phyloP scores from a whole-genome alignment of 2,888 invertebrate species.

The Biston stratarius region DNA sequence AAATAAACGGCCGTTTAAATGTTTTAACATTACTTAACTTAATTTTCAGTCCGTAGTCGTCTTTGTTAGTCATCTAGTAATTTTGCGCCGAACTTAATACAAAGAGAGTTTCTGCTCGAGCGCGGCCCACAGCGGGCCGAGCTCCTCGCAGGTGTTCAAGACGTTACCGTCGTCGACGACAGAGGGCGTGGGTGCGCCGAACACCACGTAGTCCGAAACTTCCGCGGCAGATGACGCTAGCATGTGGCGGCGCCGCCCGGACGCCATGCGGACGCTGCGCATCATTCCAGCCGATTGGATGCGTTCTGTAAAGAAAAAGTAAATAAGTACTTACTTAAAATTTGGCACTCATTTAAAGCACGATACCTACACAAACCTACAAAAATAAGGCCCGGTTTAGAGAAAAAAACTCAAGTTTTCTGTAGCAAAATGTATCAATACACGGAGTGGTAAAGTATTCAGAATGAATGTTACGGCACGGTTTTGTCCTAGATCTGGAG shows the following conservation, averaged over 20 bases:
- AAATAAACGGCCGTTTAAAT: background rate
- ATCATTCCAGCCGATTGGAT: constrained; percentile 70
- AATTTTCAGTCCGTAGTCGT: background rate
- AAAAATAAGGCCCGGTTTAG: too few relatives aligned
- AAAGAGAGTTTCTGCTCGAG: constrained; percentile 70
- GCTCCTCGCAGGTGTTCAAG: constrained; percentile 47
- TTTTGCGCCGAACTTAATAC: constrained; percentile 34
- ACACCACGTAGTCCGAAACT: constrained; percentile 47
- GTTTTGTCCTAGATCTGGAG: too few relatives aligned
- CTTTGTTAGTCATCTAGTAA: constrained; percentile 24
- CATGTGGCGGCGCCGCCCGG: constrained; percentile 55
- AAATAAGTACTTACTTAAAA: background rate
- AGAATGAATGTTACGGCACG: background rate
- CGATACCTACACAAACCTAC: too few relatives aligned
- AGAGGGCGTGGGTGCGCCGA: constrained; percentile 52
- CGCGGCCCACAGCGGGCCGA: constrained; percentile 74
- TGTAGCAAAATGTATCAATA: too few relatives aligned
- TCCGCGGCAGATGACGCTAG: constrained; percentile 27
- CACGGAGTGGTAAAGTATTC: too few relatives aligned
- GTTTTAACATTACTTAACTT: background rate
- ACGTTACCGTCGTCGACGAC: constrained; percentile 44
- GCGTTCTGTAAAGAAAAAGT: constrained; percentile 60
- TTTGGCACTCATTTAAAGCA: too few relatives aligned
- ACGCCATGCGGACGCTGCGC: constrained; percentile 70
- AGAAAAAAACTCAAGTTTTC: too few relatives aligned